A percentile compares a stretch with the other conserved stretches of the same genome.
phyloP scores from a whole-genome alignment of 2,888 invertebrate genomes.

The Limenitis camilla region DNA sequence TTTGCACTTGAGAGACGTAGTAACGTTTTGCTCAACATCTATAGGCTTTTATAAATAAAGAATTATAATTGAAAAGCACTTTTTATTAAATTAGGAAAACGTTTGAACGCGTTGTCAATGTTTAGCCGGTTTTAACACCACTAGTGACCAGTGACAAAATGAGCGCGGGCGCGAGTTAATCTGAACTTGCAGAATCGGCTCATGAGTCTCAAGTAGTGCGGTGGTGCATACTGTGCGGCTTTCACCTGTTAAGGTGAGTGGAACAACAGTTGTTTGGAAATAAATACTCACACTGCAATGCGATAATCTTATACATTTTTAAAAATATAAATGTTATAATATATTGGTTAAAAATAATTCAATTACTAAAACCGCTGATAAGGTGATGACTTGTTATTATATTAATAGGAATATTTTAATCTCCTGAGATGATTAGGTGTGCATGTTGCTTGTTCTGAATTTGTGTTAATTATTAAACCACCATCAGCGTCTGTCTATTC shows the following conservation, averaged over 20 bases:
- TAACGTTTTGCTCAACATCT: too few species aligned
- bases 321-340: not conserved
- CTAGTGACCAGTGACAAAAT: too few species aligned
- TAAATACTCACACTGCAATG: not conserved
- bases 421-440: not conserved
- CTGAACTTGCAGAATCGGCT: too few species aligned
- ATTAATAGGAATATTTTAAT: not conserved
- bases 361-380: not conserved
- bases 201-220: not conserved
- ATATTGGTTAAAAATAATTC: not conserved
- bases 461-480: too few species aligned
- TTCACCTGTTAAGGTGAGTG: not conserved
- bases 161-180: too few species aligned
- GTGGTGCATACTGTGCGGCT: not conserved
- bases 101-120: too few species aligned
- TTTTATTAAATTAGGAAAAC: too few species aligned
- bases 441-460: not conserved
- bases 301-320: not conserved
- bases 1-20: too few species aligned
- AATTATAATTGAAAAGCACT: too few species aligned
- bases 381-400: not conserved
- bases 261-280: not conserved
- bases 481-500: too few species aligned
- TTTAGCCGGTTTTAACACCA: too few species aligned
- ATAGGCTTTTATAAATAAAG: too few species aligned